Percentiles rank a stretch among this genome's conserved stretches.
phyloP scores from a whole-genome alignment of 2,797 vertebrate species.

The Siniperca undulata region DNA sequence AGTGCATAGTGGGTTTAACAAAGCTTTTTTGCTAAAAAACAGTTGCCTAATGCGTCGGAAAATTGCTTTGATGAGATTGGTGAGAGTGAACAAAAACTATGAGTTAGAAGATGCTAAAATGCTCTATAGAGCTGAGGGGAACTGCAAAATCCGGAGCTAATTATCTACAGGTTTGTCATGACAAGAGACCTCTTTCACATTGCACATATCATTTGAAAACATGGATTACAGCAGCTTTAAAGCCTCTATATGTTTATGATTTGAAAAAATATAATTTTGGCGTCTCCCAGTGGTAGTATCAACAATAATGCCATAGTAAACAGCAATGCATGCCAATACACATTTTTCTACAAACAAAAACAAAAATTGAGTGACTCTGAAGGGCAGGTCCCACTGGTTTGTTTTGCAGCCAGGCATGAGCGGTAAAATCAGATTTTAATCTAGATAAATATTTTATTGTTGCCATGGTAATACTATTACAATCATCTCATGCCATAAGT shows the following conservation, averaged over 20 bases:
- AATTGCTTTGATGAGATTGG: neutral
- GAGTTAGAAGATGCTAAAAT: neutral
- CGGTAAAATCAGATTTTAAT: constrained; percentile 25
- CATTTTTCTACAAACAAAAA: neutral
- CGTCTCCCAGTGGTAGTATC: neutral
- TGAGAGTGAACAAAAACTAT: neutral
- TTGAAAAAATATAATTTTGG: neutral
- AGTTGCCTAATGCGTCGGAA: neutral
- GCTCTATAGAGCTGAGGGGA: no score
- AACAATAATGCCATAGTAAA: neutral
- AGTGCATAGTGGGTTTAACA: neutral
- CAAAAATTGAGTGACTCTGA: neutral
- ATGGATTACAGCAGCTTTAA: neutral
- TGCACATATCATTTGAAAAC: neutral
- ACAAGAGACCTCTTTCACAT: neutral
- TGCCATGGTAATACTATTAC: constrained; percentile 72
- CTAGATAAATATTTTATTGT: constrained; percentile 86
- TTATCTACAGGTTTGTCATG: neutral
- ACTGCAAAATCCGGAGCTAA: neutral
- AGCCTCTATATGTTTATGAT: neutral
- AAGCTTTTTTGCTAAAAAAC: neutral
- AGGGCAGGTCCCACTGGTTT: neutral
- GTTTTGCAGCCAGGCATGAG: neutral
- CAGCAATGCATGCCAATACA: no score
- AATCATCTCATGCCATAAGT: constrained; percentile 64